Percentiles rank a stretch among this genome's conserved stretches.
phyloP scores from a whole-genome alignment of 2,797 vertebrate genomes.

The Cryptoblepharus egeriae region DNA sequence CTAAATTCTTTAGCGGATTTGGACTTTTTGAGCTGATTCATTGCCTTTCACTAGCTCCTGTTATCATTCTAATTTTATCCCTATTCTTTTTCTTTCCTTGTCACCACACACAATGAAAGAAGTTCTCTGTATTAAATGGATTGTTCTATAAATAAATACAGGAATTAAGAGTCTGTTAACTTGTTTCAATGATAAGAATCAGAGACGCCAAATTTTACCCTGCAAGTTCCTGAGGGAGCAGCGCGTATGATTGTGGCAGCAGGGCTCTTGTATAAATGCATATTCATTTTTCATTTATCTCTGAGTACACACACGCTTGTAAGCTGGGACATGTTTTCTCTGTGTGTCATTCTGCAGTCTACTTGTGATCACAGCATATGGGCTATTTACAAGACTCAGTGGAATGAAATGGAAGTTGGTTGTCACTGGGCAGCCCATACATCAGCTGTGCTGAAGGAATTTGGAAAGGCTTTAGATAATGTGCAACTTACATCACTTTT shows the following conservation, averaged over 20 bases:
- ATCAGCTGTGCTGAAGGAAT: neutral
- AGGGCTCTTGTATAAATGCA: neutral
- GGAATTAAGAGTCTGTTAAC: slow-evolving; percentile 64
- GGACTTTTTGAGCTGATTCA: slow-evolving; percentile 62
- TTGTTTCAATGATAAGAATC: slow-evolving; percentile 68
- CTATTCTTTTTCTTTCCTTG: slow-evolving; percentile 27
- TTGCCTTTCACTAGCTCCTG: slow-evolving; percentile 44
- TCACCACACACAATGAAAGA: slow-evolving; percentile 58
- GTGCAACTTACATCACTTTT: slow-evolving; percentile 18
- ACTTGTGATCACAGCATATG: neutral
- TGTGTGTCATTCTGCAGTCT: neutral
- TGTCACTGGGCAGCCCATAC: too few relatives aligned
- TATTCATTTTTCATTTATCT: neutral
- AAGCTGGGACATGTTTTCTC: neutral
- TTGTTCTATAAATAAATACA: slow-evolving; percentile 71
- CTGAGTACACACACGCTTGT: neutral
- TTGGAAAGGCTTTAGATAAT: rapidly evolving
- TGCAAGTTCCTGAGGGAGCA: slow-evolving; percentile 34
- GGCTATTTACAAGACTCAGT: neutral
- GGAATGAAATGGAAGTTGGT: rapidly evolving
- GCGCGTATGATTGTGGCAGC: neutral
- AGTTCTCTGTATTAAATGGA: slow-evolving; percentile 67
- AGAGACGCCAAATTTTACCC: slow-evolving; percentile 44
- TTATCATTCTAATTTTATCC: slow-evolving; percentile 48
- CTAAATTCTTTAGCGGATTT: slow-evolving; percentile 51